phyloP scores from a whole-genome alignment of 2,888 invertebrate genomes.

The Drosophila nigricruria region DNA sequence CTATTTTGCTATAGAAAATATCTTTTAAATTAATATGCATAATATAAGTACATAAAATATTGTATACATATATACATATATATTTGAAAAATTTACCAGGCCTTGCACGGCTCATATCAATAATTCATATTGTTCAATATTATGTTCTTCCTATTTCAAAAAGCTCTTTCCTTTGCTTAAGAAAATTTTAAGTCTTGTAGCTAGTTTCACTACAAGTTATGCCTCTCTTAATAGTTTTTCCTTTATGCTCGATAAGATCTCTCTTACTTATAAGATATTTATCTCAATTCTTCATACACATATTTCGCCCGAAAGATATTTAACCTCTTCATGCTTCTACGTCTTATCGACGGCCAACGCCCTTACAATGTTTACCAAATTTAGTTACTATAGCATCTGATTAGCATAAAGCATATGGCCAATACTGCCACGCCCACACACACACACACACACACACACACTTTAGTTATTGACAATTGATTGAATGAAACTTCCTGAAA shows the following conservation, averaged over 20 bases:
- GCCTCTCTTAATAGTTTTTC: background rate
- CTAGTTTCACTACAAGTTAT: too few species aligned
- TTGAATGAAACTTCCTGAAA: conserved; percentile 51
- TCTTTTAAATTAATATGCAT: background rate
- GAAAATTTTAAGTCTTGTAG: background rate
- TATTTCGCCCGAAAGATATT: background rate
- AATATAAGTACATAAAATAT: background rate
- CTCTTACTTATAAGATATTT: background rate
- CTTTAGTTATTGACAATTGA: conserved; percentile 12
- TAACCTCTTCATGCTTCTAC: background rate
- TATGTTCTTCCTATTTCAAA: background rate
- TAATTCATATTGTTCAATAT: background rate
- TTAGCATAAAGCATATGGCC: conserved; percentile 17
- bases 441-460: background rate
- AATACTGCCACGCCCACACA: conserved; percentile 23
- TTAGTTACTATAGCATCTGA: conserved; percentile 32
- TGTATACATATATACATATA: background rate
- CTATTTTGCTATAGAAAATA: background rate
- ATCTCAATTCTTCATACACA: background rate
- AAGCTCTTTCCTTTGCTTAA: background rate
- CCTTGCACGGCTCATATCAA: background rate
- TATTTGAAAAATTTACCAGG: background rate
- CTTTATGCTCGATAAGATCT: background rate
- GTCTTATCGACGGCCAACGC: background rate
- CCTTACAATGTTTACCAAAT: conserved; percentile 1